A percentile compares a stretch with the other conserved stretches of the same genome.
phyloP scores from a whole-genome alignment of 92 coral and sea anemone genomes.

The Siderastrea siderea region DNA sequence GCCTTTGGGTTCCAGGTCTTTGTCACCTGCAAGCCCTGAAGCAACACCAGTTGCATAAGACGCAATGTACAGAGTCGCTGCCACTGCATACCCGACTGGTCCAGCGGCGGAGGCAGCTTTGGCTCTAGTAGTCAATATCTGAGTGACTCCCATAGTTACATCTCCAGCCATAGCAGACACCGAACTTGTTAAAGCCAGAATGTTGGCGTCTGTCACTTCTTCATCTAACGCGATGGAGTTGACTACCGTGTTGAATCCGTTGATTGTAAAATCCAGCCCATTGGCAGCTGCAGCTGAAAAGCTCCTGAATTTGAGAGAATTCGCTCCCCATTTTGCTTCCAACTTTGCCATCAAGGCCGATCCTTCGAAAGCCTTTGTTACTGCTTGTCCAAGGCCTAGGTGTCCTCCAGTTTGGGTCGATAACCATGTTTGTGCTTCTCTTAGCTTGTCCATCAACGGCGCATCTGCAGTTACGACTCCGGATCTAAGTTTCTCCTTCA shows the following conservation, averaged over 20 bases:
- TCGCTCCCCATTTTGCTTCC: conserved; percentile 29
- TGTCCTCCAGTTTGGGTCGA: conserved; percentile 50
- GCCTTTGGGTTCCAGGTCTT: no score
- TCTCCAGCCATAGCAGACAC: no score
- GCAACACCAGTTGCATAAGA: no score
- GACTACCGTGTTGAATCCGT: conserved; percentile 22
- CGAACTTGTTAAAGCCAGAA: background rate
- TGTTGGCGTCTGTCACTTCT: conserved; percentile 22
- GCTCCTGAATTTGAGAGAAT: conserved; percentile 11
- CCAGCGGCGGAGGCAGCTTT: no score
- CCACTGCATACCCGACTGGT: no score
- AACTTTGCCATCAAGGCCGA: conserved; percentile 5
- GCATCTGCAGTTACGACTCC: conserved; percentile 18
- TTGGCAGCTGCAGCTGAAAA: conserved; percentile 22
- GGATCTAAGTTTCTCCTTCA: conserved; percentile 20
- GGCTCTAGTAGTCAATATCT: no score
- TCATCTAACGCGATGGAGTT: conserved; percentile 6
- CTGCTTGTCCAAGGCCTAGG: conserved; percentile 22
- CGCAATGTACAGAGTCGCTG: no score
- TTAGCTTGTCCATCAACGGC: conserved; percentile 8
- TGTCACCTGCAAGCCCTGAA: no score
- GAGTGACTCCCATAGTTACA: no score
- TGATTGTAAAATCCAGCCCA: conserved; percentile 24
- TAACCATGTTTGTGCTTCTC: conserved; percentile 39
- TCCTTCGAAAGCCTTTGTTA: conserved; percentile 8